These are phyloP conservation scores for Brachionus manjavacas DNA, from an alignment of 1,140 invertebrate species.

Conservation along the genomic window DNA sequence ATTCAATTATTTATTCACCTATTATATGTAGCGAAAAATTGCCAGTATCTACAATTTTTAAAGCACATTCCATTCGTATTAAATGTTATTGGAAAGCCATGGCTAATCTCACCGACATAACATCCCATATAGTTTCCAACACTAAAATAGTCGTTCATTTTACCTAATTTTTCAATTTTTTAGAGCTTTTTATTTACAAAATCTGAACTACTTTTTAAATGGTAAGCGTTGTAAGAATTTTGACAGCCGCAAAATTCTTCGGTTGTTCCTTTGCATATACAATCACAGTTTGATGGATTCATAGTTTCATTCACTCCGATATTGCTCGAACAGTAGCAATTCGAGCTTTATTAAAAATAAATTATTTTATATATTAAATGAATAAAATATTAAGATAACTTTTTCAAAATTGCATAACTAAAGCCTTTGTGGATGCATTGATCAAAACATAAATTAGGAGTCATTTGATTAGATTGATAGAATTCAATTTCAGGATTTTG, in stretches of 20 bases:
- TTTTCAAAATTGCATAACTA: neutral
- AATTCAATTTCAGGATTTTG: neutral
- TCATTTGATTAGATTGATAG: neutral
- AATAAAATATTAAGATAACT: neutral
- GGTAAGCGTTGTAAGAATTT: neutral
- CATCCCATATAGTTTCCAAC: neutral
- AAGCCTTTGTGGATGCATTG: neutral
- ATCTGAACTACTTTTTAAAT: neutral
- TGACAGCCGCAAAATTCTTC: neutral
- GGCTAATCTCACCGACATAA: neutral
- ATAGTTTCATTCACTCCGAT: too few species aligned
- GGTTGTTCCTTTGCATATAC: neutral
- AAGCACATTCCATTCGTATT: neutral
- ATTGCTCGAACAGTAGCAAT: neutral
- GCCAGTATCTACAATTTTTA: neutral
- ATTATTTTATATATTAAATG: too few species aligned
- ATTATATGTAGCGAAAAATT: neutral
- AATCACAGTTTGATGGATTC: neutral
- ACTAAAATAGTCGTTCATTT: neutral
- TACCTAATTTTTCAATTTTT: neutral
- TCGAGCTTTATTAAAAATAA: neutral
- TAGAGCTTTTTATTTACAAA: neutral
- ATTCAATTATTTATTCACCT: neutral
- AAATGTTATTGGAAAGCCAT: neutral
- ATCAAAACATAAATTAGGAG: neutral